Conservation (phyloP, 2,797 vertebrate genomes). For the Megalops cyprinoides region DNA sequence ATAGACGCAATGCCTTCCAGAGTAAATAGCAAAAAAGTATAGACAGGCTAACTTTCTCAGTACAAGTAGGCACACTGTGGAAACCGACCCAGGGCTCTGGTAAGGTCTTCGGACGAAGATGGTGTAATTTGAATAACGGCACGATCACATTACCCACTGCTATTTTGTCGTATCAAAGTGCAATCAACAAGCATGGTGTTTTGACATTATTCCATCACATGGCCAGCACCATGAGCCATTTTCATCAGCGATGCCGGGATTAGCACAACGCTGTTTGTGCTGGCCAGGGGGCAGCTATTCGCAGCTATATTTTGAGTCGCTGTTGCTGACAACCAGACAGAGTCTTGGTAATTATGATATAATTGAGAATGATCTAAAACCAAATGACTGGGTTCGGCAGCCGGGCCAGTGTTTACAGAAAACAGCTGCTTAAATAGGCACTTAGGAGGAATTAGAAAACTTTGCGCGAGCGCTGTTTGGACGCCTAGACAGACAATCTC, state of each 20-base stretch:
- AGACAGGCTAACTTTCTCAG: neutral
- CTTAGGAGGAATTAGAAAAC: constrained; percentile 67
- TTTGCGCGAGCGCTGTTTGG: constrained; percentile 58
- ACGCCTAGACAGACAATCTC: constrained; percentile 76
- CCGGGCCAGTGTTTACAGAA: constrained; percentile 66
- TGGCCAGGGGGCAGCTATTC: constrained; percentile 64
- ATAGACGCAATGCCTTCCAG: neutral
- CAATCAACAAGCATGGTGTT: constrained; percentile 46
- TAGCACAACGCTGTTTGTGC: constrained; percentile 69
- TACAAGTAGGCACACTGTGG: neutral
- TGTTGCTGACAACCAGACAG: constrained; percentile 62
- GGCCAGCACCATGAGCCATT: constrained; percentile 41
- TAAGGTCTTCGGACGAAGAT: constrained; percentile 39
- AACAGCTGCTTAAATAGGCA: constrained; percentile 71
- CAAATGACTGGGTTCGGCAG: constrained; percentile 53
- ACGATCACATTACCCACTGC: constrained; percentile 46
- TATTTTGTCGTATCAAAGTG: constrained; percentile 37
- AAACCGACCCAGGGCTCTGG: constrained; percentile 26
- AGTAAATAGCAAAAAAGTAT: neutral
- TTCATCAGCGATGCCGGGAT: constrained; percentile 64
- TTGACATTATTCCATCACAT: constrained; percentile 57
- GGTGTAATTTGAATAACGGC: constrained; percentile 16
- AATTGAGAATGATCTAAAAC: constrained; percentile 66
- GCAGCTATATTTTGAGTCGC: constrained; percentile 65
- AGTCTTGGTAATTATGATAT: constrained; percentile 66